Percentiles rank a stretch among this genome's conserved stretches.
Conservation (phyloP, 2,113 vertebrate species). For the Nannobrachium achirus region DNA sequence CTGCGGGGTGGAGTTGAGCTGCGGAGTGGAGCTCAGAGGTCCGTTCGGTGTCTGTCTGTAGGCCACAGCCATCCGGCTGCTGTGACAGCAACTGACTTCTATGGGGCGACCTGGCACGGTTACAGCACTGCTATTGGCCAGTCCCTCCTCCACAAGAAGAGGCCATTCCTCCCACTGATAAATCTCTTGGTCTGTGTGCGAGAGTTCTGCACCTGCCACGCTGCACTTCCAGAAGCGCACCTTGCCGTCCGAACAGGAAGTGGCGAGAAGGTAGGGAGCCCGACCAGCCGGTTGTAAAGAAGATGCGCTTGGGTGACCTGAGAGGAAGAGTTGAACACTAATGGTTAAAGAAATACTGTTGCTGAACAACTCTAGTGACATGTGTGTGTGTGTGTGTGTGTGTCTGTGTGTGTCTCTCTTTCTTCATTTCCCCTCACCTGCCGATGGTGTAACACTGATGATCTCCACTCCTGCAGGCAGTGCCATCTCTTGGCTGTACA, state of each 20-base stretch:
- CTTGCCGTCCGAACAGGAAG: constrained; percentile 94
- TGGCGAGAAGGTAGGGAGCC: constrained; percentile 94
- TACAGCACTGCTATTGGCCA: constrained; percentile 85
- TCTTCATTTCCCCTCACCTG: constrained; percentile 82
- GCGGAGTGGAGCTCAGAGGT: constrained; percentile 57
- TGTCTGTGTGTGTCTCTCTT: background rate
- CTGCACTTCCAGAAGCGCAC: constrained; percentile 95
- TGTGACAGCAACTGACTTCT: constrained; percentile 94
- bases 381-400: background rate
- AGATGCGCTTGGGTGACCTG: constrained; percentile 94
- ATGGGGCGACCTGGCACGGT: constrained; percentile 85
- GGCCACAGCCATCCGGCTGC: constrained; percentile 92
- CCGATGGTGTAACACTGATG: constrained; percentile 90
- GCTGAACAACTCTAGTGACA: no score
- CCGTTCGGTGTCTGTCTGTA: constrained; percentile 78
- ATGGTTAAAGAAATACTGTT: background rate
- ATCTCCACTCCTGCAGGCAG: constrained; percentile 92
- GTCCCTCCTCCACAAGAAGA: constrained; percentile 88
- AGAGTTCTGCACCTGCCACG: constrained; percentile 56
- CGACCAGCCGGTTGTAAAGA: constrained; percentile 91
- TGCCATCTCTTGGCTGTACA: constrained; percentile 89
- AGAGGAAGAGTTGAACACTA: constrained; percentile 32
- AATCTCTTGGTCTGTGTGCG: constrained; percentile 42
- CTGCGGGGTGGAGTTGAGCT: constrained; percentile 24
- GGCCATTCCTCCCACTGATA: constrained; percentile 98